Evolutionary conservation across 92 coral and sea anemone species (phyloP).

Genomic region (Siderastrea siderea): DNA sequence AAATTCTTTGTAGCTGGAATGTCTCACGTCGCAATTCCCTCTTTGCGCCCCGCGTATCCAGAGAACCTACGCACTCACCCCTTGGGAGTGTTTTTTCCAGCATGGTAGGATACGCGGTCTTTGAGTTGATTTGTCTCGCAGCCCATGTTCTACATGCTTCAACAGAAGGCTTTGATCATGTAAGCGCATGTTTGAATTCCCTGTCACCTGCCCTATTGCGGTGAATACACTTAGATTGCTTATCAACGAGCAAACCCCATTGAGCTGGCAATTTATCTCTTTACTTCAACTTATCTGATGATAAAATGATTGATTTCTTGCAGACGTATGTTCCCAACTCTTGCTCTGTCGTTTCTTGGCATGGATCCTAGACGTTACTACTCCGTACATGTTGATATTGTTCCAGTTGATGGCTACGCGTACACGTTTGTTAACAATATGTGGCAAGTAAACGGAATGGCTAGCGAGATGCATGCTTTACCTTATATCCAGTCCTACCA

Average conservation of each 20-base stretch:
- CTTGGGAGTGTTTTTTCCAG: slow-evolving; percentile 16
- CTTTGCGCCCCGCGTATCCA: slow-evolving; percentile 2
- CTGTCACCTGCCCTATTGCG: slow-evolving; percentile 38
- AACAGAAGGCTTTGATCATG: slow-evolving; percentile 25
- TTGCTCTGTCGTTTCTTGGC: slow-evolving; percentile 82
- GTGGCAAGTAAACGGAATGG: slow-evolving; percentile 90
- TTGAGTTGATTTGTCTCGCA: not conserved
- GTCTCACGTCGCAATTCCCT: not conserved
- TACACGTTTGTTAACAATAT: slow-evolving; percentile 87
- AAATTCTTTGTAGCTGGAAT: not conserved
- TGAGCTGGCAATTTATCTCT: slow-evolving; percentile 15
- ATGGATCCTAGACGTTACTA: slow-evolving; percentile 82
- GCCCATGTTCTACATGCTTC: not conserved
- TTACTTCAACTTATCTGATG: slow-evolving; percentile 31
- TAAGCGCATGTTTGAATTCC: not conserved
- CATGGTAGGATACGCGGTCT: not conserved
- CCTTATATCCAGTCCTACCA: slow-evolving; percentile 86
- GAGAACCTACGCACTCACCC: not conserved
- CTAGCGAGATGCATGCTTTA: slow-evolving; percentile 82
- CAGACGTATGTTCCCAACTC: slow-evolving; percentile 93
- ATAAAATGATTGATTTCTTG: slow-evolving; percentile 18
- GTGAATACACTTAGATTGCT: slow-evolving; percentile 13
- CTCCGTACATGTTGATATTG: slow-evolving; percentile 81
- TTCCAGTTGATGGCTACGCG: slow-evolving; percentile 85
- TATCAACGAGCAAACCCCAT: slow-evolving; percentile 17